phyloP scores from a whole-genome alignment of 53 echinoderm and acorn worm genomes.

The Paracentrotus lividus region DNA sequence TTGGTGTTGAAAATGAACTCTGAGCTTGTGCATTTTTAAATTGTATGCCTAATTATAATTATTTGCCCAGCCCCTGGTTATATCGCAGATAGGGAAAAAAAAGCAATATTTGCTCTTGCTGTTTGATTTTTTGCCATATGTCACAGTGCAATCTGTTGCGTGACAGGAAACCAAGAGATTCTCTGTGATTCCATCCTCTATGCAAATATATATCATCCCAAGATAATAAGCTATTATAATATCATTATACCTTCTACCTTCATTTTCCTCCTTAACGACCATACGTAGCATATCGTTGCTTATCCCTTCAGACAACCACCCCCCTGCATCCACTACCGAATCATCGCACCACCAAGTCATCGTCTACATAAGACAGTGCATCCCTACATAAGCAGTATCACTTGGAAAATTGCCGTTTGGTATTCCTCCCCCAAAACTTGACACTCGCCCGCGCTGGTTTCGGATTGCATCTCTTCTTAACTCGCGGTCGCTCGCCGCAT shows the following conservation, averaged over 20 bases:
- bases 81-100: neutral
- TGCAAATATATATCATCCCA: conserved; percentile 46
- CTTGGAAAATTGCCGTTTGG: conserved; percentile 43
- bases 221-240: conserved; percentile 66
- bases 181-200: neutral
- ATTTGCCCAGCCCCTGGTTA: neutral
- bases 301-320: neutral
- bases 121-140: neutral
- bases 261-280: conserved; percentile 44
- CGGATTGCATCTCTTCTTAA: neutral
- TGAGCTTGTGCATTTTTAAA: neutral
- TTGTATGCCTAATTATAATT: neutral
- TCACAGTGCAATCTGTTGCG: neutral
- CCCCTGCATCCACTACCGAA: neutral
- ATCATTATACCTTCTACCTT: conserved; percentile 43
- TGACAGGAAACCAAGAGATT: neutral
- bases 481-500: conserved; percentile 46
- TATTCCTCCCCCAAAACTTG: conserved; percentile 60
- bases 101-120: neutral
- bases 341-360: neutral
- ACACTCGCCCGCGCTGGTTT: conserved; percentile 38
- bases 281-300: neutral
- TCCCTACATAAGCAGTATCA: conserved; percentile 8
- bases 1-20: neutral
- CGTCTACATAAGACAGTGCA: conserved; percentile 20